Evolutionary conservation across 2,113 vertebrate genomes (phyloP), one percentile per base, ranked within the genome.

Genomic region (Lepisosteus oculatus): DNA sequence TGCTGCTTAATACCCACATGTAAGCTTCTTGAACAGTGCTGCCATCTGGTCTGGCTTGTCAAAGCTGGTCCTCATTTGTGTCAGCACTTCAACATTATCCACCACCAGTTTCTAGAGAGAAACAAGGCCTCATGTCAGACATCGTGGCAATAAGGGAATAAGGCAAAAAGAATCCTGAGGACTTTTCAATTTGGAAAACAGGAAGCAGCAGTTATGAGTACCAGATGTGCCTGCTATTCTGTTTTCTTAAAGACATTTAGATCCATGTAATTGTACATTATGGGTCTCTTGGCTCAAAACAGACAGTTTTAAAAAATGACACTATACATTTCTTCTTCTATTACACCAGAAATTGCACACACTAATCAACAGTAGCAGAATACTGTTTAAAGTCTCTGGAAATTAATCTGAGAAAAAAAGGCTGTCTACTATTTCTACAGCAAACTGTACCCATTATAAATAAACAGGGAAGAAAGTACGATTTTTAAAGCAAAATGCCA

Each of bases 11-110:
- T 78, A 94, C 93, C 73, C 86, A 99, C 97, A 99, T 75, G 96
- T 93, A 77, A 99, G 93, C 84, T 96, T 94, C 86, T 99, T 99
- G 81, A 99, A 99, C 17, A 99, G 95, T 0, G 95, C 95, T 11
- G 94, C 95, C 97, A 99, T 99, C 86, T 98, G 96, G 42, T 99
- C 97, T 4, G 97, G 96, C 84, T 99, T 99, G 88, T 99, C 97
- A 1, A 99, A 99, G 88, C 96, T 99, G 76, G 97, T 99, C 92
- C 97, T 95, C 97, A 99, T 99, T 86, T 99, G 97, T 76, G 95
- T 97, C 81, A 99, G 81, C 69, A 99, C 95, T 83, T 99, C 97
- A 86, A 99, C 93, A 0, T 99, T 99, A 74, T 99, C 97, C 72
- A 99, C 96, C 79, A 99, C 97, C 78, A 99, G 93, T 96, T 99